Evolutionary conservation across 2,888 invertebrate species (phyloP).

Genomic region (Drosophila borealis): DNA sequence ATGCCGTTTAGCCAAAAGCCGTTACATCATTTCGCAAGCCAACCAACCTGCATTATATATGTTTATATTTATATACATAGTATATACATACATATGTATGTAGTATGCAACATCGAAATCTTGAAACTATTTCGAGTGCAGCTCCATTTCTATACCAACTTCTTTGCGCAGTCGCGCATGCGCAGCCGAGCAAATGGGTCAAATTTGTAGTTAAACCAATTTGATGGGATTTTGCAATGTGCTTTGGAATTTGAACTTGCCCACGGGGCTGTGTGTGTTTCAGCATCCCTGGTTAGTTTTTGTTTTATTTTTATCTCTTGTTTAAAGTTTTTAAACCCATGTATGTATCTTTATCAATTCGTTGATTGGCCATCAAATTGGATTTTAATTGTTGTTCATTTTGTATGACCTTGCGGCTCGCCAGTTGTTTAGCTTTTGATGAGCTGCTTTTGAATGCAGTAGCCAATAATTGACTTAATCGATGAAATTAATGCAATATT

Average conservation of each 20-base stretch:
- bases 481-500: not conserved
- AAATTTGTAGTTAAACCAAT: slow-evolving; percentile 61
- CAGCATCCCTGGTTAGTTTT: slow-evolving; percentile 18
- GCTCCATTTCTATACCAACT: slow-evolving; percentile 47
- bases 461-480: slow-evolving; percentile 5
- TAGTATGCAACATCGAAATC: slow-evolving; percentile 23
- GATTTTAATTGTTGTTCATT: slow-evolving; percentile 57
- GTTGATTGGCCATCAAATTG: slow-evolving; percentile 65
- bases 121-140: slow-evolving; percentile 65
- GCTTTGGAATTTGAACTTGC: slow-evolving; percentile 28
- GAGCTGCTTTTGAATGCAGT: slow-evolving; percentile 14
- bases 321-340: slow-evolving; percentile 1
- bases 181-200: slow-evolving; percentile 69
- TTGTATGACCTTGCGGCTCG: slow-evolving; percentile 53
- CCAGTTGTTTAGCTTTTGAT: slow-evolving; percentile 13
- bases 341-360: slow-evolving; percentile 29
- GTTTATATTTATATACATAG: slow-evolving; percentile 5
- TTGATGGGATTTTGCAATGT: slow-evolving; percentile 63
- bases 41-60: slow-evolving; percentile 38
- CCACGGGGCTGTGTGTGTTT: slow-evolving; percentile 22
- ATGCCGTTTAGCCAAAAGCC: slow-evolving; percentile 71
- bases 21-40: slow-evolving; percentile 64
- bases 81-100: slow-evolving; percentile 3
- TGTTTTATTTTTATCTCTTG: slow-evolving; percentile 13
- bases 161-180: slow-evolving; percentile 63